Conservation (phyloP, 1,140 invertebrate species). For the Hypothenemus hampei region DNA sequence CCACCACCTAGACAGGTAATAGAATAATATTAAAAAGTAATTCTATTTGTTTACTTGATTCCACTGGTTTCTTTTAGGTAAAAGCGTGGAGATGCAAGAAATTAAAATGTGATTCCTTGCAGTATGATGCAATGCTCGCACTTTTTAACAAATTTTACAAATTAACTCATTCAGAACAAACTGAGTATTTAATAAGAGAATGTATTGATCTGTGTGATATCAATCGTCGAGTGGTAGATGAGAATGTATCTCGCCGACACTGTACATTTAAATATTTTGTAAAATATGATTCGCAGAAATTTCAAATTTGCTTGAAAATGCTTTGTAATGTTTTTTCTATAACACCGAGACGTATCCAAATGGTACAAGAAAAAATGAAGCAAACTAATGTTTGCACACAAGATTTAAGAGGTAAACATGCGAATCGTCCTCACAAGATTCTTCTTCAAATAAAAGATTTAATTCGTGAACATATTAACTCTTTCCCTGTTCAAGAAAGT, state of each 20-base stretch:
- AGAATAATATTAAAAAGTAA: not conserved
- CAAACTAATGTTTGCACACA: not conserved
- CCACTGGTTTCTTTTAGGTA: not conserved
- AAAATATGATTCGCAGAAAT: not conserved
- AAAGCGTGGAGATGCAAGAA: not conserved
- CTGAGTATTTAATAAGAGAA: not conserved
- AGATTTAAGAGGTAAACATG: not conserved
- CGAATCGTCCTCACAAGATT: conserved; percentile 8
- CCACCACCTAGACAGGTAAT: not conserved
- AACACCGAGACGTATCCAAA: conserved; percentile 7
- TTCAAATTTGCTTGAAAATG: conserved; percentile 10
- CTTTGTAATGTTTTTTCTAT: not conserved
- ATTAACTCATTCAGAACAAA: not conserved
- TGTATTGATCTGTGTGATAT: not conserved
- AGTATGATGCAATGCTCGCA: not conserved
- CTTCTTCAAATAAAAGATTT: not conserved
- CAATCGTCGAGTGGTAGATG: not conserved
- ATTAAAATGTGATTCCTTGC: no score
- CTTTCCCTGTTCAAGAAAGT: conserved; percentile 10
- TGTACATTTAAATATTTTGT: not conserved
- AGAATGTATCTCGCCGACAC: not conserved
- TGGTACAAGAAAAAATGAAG: conserved; percentile 9
- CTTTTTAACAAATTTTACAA: not conserved
- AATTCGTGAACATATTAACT: conserved; percentile 7
- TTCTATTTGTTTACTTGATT: not conserved